A percentile compares a stretch with the other conserved stretches of the same genome.
phyloP scores from a whole-genome alignment of 2,888 invertebrate species.

The Lithosia quadra region DNA sequence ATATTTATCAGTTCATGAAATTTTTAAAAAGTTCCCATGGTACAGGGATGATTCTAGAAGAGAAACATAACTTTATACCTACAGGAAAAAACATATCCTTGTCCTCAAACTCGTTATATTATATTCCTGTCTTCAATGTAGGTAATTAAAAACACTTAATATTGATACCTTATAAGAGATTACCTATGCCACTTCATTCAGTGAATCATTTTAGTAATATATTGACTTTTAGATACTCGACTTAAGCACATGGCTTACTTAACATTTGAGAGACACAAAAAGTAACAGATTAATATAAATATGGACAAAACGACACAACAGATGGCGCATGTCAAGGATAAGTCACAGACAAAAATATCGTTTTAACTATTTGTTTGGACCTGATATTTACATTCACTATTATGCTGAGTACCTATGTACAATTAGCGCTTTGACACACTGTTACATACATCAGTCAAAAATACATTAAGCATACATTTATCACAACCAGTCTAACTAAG shows the following conservation, averaged over 20 bases:
- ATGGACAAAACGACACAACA: slow-evolving; percentile 28
- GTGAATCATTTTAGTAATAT: neutral
- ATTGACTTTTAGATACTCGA: neutral
- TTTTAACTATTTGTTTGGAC: slow-evolving; percentile 30
- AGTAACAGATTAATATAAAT: neutral
- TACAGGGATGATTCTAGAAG: no score
- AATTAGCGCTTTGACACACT: slow-evolving; percentile 30
- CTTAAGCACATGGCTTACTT: neutral
- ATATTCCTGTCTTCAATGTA: neutral
- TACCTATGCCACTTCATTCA: neutral
- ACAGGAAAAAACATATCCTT: neutral
- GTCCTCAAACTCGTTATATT: neutral
- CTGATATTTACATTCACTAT: slow-evolving; percentile 34
- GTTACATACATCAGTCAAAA: neutral
- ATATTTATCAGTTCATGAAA: neutral
- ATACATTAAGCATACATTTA: neutral
- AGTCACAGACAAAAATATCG: slow-evolving; percentile 46
- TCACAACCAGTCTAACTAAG: neutral
- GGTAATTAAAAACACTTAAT: no score
- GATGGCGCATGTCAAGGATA: slow-evolving; percentile 56
- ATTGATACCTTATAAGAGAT: neutral
- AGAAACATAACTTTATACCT: no score
- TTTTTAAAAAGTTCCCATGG: neutral
- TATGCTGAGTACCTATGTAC: slow-evolving; percentile 15
- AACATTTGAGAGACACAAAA: neutral